phyloP scores from a whole-genome alignment of 2,888 invertebrate genomes.

The Apamea crenata region DNA sequence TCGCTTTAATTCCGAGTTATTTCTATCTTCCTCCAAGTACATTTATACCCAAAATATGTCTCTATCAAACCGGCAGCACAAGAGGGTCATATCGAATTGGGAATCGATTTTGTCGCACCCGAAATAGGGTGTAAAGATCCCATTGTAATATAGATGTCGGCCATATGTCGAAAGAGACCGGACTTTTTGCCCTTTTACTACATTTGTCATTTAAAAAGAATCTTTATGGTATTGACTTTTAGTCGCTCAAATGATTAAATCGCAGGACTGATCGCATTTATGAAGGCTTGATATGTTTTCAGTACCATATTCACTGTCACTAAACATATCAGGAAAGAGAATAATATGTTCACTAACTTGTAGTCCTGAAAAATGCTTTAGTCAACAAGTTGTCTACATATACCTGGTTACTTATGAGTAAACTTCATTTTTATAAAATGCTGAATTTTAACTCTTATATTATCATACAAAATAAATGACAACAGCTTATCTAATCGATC shows the following conservation, averaged over 20 bases:
- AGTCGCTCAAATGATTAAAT: background rate
- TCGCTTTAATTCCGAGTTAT: slow-evolving; percentile 29
- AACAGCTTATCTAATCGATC: background rate
- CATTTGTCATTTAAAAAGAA: slow-evolving; percentile 64
- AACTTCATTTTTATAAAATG: background rate
- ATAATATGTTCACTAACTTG: background rate
- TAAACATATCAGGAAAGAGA: background rate
- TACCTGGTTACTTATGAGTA: background rate
- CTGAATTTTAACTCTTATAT: background rate
- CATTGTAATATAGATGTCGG: slow-evolving; percentile 87
- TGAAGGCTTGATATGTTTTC: background rate
- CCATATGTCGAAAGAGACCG: slow-evolving; percentile 84
- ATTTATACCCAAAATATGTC: slow-evolving; percentile 71
- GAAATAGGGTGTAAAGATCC: slow-evolving; percentile 88
- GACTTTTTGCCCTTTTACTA: slow-evolving; percentile 71
- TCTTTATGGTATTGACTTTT: slow-evolving; percentile 29
- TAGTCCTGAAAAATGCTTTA: background rate
- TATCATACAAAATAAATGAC: background rate
- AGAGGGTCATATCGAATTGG: slow-evolving; percentile 88
- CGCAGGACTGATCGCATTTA: background rate
- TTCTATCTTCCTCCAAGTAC: slow-evolving; percentile 33
- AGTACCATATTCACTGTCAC: no score
- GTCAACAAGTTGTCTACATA: background rate
- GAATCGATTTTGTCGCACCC: slow-evolving; percentile 89
- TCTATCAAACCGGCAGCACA: slow-evolving; percentile 81